phyloP scores from a whole-genome alignment of 2,888 invertebrate genomes.

The Leucozona laternaria region DNA sequence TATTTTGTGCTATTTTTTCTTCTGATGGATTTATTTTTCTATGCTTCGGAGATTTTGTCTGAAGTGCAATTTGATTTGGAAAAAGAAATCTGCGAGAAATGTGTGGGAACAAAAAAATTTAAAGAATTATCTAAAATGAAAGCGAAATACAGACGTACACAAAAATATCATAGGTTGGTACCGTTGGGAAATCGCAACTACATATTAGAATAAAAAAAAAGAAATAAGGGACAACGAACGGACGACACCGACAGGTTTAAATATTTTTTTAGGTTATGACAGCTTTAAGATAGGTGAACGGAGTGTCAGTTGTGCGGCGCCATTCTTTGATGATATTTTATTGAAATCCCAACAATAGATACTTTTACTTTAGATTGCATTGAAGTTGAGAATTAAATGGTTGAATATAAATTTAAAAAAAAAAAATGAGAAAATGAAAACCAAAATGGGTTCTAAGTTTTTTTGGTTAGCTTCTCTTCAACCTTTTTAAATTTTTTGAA shows the following conservation, averaged over 20 bases:
- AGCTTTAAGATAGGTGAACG: slow-evolving; percentile 15
- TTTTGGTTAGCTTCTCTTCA: not conserved
- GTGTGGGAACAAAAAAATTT: slow-evolving; percentile 6
- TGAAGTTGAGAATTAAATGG: not conserved
- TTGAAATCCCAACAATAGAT: not conserved
- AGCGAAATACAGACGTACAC: slow-evolving; percentile 17
- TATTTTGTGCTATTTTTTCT: slow-evolving; percentile 6
- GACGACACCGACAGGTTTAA: slow-evolving; percentile 13
- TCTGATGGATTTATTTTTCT: slow-evolving; percentile 48
- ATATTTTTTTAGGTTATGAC: slow-evolving; percentile 22
- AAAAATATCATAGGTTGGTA: not conserved
- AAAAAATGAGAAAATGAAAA: not conserved
- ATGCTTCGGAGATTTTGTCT: slow-evolving; percentile 48
- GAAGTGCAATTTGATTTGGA: slow-evolving; percentile 53
- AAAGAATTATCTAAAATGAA: slow-evolving; percentile 44
- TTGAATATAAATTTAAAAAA: not conserved
- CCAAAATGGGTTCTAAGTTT: not conserved
- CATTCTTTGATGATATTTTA: slow-evolving; percentile 7
- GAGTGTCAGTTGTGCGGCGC: not conserved
- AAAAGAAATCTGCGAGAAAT: slow-evolving; percentile 37
- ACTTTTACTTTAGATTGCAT: not conserved
- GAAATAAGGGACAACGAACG: slow-evolving; percentile 3
- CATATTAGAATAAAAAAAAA: not conserved
- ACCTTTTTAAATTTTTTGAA: not conserved
- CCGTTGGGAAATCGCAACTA: slow-evolving; percentile 11